Percentiles rank a stretch among this genome's conserved stretches.
These are phyloP conservation scores for Phocoena sinus DNA, from an alignment of 2,113 vertebrate species.

Conservation along the genomic window DNA sequence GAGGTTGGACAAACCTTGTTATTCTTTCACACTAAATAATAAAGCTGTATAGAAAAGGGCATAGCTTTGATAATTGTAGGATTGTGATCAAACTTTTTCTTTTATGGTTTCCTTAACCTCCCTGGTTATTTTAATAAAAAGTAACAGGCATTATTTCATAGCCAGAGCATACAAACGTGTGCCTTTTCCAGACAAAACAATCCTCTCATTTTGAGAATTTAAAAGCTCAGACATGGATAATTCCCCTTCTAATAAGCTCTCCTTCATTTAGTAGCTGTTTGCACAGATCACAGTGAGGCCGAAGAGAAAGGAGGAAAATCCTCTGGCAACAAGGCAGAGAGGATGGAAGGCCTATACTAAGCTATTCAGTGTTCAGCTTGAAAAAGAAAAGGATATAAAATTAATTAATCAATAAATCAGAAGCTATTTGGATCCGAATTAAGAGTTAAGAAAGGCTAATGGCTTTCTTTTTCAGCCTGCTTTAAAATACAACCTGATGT, in stretches of 20 bases:
- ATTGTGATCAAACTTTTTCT: neutral
- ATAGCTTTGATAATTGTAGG: neutral
- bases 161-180: neutral
- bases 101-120: neutral
- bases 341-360: neutral
- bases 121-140: neutral
- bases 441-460: neutral
- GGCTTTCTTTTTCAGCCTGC: neutral
- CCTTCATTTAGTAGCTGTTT: neutral
- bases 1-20: neutral
- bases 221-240: neutral
- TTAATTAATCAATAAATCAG: conserved; percentile 13
- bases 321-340: neutral
- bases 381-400: neutral
- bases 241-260: neutral
- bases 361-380: neutral
- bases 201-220: neutral
- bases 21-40: neutral
- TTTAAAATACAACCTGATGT: conserved; percentile 42
- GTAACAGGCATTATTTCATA: neutral
- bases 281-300: neutral
- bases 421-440: conserved; percentile 1
- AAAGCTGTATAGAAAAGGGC: neutral
- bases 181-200: conserved; percentile 7
- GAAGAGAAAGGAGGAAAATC: neutral